Evolutionary conservation across 1,140 invertebrate species (phyloP), one percentile per base, ranked within the genome.

Genomic region (Drosophila ercepeae): DNA sequence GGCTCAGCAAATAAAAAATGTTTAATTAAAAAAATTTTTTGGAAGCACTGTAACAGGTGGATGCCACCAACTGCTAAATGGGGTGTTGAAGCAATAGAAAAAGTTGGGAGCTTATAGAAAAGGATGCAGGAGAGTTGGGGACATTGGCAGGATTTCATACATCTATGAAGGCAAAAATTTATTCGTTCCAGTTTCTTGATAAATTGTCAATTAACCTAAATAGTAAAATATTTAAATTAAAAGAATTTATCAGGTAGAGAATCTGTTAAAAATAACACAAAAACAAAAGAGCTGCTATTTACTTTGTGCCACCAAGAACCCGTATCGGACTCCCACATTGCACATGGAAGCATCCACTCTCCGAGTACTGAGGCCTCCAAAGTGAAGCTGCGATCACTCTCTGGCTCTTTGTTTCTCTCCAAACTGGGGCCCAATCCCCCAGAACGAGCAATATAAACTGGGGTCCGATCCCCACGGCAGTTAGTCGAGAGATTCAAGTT

Each of bases 21-120:
- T 45, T 61, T 53, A 61, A 72, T 72, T 61, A 72, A 60, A 61
- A 67, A 72, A 72, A 48, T 49, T 58, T 2, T 39, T 19, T 8
- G 9, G n/a, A 16, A 13, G 29, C 36, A 34, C 46, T 44, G 63
- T 63, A 65, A 52, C 39, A 65, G 63, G 60, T 67, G 60, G 63
- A 45, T 44, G 23, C 41, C 27, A 39, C 36, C 59, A 45, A 50
- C 23, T 63, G 60, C 49, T 9, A 52, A 52, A 14, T 34, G 14
- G 29, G 29, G 32, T 27, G 55, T 46, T 14, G 8, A 16, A 25
- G n/a, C 14, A 39, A 32, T 18, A 9, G 14, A 16, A 18, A 16
- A 42, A 42, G 14, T 49, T 49, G 14, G 25, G 9, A 29, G 25
- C 16, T 32, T 32, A 27, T 16, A 13, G n/a, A 39, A 39, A 39